Evolutionary conservation across 2,797 vertebrate species (phyloP).

Genomic region (Phrynocephalus vlangalii): DNA sequence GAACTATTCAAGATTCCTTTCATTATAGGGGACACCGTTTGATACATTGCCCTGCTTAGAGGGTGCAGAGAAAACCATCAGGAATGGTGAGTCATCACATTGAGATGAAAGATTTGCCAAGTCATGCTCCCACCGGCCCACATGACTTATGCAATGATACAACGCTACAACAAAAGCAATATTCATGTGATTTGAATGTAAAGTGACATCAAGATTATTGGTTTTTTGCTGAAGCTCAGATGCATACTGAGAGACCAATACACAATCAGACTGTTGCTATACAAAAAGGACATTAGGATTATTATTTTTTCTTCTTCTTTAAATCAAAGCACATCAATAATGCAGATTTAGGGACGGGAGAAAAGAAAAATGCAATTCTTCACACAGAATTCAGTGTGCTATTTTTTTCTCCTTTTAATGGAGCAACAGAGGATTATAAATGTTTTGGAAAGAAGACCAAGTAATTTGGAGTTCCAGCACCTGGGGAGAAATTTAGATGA

Average conservation of each 20-base stretch:
- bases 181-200: background rate
- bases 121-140: no score
- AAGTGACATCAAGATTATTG: background rate
- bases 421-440: background rate
- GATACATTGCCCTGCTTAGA: background rate
- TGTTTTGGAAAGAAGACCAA: background rate
- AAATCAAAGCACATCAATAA: background rate
- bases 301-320: background rate
- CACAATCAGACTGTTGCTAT: background rate
- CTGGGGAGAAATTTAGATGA: background rate
- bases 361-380: no score
- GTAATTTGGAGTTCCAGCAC: background rate
- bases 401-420: no score
- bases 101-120: background rate
- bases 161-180: background rate
- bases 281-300: background rate
- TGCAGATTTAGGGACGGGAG: background rate
- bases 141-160: background rate
- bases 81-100: background rate
- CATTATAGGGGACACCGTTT: background rate
- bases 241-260: background rate
- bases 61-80: background rate
- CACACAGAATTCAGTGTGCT: no score
- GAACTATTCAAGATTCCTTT: no score
- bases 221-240: background rate